Percentiles rank a stretch among this genome's conserved stretches.
Conservation (phyloP, 2,888 invertebrate species). For the Myathropa florea region DNA sequence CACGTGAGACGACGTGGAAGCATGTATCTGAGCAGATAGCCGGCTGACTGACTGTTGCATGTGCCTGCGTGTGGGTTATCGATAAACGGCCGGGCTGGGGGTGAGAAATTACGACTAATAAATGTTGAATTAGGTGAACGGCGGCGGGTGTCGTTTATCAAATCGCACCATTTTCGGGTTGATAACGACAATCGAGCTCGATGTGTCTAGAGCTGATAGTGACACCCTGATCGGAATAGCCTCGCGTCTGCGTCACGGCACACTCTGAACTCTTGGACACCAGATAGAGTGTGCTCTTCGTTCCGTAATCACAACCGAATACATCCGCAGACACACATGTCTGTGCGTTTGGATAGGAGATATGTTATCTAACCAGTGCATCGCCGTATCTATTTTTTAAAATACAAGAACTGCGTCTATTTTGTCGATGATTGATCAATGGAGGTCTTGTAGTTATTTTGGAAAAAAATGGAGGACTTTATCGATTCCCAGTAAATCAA, state of each 20-base stretch:
- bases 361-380: slow-evolving; percentile 21
- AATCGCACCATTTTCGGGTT: slow-evolving; percentile 42
- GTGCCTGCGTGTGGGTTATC: neutral
- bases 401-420: neutral
- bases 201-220: neutral
- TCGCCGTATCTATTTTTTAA: slow-evolving; percentile 10
- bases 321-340: neutral
- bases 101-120: neutral
- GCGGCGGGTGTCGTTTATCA: slow-evolving; percentile 25
- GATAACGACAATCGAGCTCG: slow-evolving; percentile 14
- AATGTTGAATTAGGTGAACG: slow-evolving; percentile 14
- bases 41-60: neutral
- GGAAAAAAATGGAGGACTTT: neutral
- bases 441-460: neutral
- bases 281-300: neutral
- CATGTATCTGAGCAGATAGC: too few relatives aligned
- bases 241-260: neutral
- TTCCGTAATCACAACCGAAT: neutral
- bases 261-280: neutral
- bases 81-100: neutral
- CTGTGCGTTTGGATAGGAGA: neutral
- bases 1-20: neutral
- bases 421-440: neutral
- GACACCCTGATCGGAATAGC: neutral
- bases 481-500: neutral